A percentile compares a stretch with the other conserved stretches of the same genome.
These are phyloP conservation scores for Leptarthrus brevirostris DNA, from an alignment of 2,888 invertebrate genomes.

Conservation along the genomic window DNA sequence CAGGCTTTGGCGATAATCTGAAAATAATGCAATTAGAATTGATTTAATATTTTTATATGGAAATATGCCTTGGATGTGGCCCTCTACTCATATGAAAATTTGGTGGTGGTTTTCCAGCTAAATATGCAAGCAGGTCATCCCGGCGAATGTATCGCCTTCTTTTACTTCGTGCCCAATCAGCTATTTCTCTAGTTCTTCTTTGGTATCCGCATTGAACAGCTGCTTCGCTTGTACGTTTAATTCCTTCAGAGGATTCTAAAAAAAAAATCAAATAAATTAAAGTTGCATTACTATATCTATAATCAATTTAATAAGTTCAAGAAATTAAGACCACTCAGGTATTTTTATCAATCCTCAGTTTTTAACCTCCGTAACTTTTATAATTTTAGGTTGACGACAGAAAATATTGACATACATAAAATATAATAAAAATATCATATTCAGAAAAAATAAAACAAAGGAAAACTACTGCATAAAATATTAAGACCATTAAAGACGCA, in stretches of 20 bases:
- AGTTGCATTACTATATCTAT: too few species aligned
- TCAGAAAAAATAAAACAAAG: too few species aligned
- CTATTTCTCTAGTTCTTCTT: constrained; percentile 78
- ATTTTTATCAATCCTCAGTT: too few species aligned
- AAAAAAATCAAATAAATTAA: not conserved
- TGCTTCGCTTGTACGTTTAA: constrained; percentile 76
- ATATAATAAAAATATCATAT: too few species aligned
- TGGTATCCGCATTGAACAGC: constrained; percentile 80
- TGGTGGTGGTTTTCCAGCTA: constrained; percentile 77
- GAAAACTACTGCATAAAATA: too few species aligned
- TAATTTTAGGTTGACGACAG: too few species aligned
- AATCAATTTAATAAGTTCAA: too few species aligned
- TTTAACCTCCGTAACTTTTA: too few species aligned
- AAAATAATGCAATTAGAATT: not conserved
- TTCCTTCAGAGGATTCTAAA: constrained; percentile 78
- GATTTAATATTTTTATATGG: too few species aligned
- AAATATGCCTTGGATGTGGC: constrained; percentile 51
- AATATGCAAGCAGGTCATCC: constrained; percentile 81
- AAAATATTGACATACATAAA: too few species aligned
- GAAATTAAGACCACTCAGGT: too few species aligned
- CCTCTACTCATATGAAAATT: constrained; percentile 66
- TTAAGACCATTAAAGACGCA: too few species aligned
- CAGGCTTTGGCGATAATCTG: constrained; percentile 69
- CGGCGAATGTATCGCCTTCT: constrained; percentile 77
- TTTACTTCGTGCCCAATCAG: constrained; percentile 81